phyloP scores from a whole-genome alignment of 2,113 vertebrate genomes.

The Mesoclemmys tuberculata region DNA sequence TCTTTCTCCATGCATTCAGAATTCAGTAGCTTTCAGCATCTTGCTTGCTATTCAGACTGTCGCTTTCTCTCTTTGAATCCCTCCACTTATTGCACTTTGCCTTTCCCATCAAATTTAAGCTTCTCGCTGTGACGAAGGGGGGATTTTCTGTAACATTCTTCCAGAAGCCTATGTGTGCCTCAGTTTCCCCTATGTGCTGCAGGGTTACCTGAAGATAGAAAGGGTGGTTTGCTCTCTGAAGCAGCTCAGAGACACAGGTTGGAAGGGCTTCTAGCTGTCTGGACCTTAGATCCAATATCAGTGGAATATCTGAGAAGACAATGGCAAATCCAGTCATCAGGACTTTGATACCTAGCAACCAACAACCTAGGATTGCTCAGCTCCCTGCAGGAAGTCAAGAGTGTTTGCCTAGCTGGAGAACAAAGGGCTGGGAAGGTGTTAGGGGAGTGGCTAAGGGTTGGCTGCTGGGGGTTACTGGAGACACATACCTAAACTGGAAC shows the following conservation, averaged over 20 bases:
- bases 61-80: not conserved
- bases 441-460: not conserved
- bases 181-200: too few relatives aligned
- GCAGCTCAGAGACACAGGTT: too few relatives aligned
- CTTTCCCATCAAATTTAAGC: not conserved
- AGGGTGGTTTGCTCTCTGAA: too few relatives aligned
- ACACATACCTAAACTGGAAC: not conserved
- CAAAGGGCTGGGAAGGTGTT: not conserved
- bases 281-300: too few relatives aligned
- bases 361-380: not conserved
- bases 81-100: too few relatives aligned
- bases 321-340: not conserved
- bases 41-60: not conserved
- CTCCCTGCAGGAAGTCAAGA: too few relatives aligned
- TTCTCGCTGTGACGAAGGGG: not conserved
- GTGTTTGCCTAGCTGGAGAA: not conserved
- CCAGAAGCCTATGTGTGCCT: too few relatives aligned
- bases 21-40: not conserved
- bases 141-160: too few relatives aligned
- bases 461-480: not conserved
- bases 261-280: too few relatives aligned
- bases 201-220: too few relatives aligned
- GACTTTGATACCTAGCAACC: not conserved
- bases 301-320: too few relatives aligned
- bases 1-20: not conserved